A percentile compares a stretch with the other conserved stretches of the same genome.
Conservation (phyloP, 2,888 invertebrate species). For the Neocrepidodera transversa region DNA sequence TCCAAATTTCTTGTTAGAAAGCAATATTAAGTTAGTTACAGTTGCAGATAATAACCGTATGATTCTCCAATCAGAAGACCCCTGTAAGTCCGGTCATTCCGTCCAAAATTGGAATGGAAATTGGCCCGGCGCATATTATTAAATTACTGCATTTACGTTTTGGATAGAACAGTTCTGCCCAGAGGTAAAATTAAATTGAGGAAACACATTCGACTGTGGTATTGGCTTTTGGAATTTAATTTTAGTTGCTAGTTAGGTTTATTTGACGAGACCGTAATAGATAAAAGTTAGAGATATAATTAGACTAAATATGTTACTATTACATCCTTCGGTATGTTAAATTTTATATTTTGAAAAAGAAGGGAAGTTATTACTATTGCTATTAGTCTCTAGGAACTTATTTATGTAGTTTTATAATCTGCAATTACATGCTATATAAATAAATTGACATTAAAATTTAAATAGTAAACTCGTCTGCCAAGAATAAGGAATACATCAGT, state of each 20-base stretch:
- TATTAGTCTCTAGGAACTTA: no score
- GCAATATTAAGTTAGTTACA: background rate
- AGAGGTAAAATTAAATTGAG: conserved; percentile 26
- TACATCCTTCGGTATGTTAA: no score
- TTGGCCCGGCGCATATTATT: conserved; percentile 17
- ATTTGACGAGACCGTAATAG: conserved; percentile 2
- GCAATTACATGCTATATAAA: no score
- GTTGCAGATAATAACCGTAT: background rate
- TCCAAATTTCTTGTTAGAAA: background rate
- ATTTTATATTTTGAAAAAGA: no score
- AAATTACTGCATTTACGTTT: conserved; percentile 24
- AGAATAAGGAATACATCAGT: no score
- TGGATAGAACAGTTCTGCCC: conserved; percentile 13
- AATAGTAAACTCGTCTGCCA: no score
- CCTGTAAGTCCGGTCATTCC: background rate
- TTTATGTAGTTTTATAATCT: no score
- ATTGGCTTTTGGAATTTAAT: conserved; percentile 17
- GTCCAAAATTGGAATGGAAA: conserved; percentile 12
- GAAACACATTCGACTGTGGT: conserved; percentile 21
- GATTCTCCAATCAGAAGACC: background rate
- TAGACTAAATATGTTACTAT: no score
- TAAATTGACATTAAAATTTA: no score
- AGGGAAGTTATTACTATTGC: no score
- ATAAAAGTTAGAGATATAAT: background rate
- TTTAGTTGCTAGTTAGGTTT: conserved; percentile 19